Evolutionary conservation across 2,797 vertebrate genomes (phyloP).

Genomic region (Falco rusticolus): DNA sequence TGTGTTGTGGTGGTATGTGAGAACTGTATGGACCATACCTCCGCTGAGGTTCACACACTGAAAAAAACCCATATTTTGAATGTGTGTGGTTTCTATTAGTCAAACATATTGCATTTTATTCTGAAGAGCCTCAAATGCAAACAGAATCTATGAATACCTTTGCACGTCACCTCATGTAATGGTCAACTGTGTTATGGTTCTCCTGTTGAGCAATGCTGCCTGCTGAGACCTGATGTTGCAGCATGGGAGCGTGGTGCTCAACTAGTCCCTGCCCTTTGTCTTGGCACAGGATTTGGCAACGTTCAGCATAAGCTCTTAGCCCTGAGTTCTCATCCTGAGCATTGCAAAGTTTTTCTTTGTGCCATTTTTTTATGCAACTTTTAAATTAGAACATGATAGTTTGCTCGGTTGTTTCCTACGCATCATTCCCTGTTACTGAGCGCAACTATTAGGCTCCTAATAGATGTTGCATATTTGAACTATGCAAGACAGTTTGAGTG

Average conservation of each 20-base stretch:
- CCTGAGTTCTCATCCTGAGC: neutral
- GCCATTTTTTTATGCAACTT: neutral
- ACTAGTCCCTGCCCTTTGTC: neutral
- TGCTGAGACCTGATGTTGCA: neutral
- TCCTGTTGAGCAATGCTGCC: neutral
- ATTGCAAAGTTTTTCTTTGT: neutral
- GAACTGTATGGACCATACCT: neutral
- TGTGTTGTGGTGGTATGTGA: neutral
- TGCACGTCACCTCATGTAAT: neutral
- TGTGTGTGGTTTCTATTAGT: neutral
- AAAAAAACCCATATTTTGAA: neutral
- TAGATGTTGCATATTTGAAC: neutral
- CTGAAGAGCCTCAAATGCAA: neutral
- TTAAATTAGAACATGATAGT: neutral
- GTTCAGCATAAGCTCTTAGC: neutral
- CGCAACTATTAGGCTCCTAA: neutral
- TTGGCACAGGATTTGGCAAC: neutral
- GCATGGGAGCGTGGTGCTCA: accelerated
- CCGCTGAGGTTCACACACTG: neutral
- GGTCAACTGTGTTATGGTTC: accelerated
- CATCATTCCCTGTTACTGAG: neutral
- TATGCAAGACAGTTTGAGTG: neutral
- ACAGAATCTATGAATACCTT: neutral
- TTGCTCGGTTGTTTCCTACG: neutral
- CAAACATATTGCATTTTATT: neutral